Evolutionary conservation across 2,888 invertebrate species (phyloP).

Genomic region (Luperina testacea): DNA sequence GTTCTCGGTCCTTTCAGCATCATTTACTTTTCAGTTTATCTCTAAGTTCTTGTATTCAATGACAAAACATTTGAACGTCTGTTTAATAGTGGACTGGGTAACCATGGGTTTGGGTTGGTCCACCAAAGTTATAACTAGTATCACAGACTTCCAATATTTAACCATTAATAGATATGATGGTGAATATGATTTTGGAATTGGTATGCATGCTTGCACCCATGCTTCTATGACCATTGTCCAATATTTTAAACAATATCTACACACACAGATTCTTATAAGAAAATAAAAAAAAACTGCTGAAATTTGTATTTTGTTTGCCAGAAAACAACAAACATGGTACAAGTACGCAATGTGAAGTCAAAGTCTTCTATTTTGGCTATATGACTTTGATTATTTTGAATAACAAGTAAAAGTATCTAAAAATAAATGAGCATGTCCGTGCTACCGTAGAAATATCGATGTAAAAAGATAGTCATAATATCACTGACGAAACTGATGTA

Average conservation of each 20-base stretch:
- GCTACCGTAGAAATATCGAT: too few species aligned
- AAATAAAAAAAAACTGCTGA: not conserved
- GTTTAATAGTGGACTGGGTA: not conserved
- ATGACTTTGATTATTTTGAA: not conserved
- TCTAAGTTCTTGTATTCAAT: not conserved
- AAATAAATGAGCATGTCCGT: too few species aligned
- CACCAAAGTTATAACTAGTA: not conserved
- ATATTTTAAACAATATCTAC: not conserved
- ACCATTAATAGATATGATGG: not conserved
- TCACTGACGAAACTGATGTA: not conserved
- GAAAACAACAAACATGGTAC: slow-evolving; percentile 2
- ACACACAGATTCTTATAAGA: not conserved
- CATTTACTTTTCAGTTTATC: too few species aligned
- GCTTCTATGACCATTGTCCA: not conserved
- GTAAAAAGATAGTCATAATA: not conserved
- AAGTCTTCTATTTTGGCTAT: slow-evolving; percentile 39
- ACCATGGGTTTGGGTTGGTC: not conserved
- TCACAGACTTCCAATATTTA: not conserved
- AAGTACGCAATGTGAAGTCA: slow-evolving; percentile 31
- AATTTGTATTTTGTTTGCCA: not conserved
- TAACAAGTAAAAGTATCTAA: too few species aligned
- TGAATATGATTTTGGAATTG: not conserved
- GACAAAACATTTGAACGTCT: not conserved
- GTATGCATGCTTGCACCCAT: not conserved
- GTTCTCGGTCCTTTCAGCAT: not conserved